Evolutionary conservation across 2,113 vertebrate species (phyloP), one percentile per base, ranked within the genome.

Genomic region (Ovis aries): DNA sequence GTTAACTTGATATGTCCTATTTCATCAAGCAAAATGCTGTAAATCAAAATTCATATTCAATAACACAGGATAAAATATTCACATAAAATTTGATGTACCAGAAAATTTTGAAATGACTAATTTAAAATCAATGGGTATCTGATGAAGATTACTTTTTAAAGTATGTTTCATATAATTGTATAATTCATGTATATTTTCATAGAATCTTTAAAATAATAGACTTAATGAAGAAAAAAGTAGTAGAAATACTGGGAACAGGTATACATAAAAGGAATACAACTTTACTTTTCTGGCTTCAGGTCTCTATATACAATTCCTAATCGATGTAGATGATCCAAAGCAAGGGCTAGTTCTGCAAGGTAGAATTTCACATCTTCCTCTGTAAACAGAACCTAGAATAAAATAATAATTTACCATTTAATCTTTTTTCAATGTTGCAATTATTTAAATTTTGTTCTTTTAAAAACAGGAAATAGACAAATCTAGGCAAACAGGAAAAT

Each of bases 311-410:
- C 99, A 99, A 99, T 99, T 98, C 99, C 99, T 99, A 99, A 99
- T 99, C 98, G 99, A 99, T 99, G 99, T 98, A 99, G 99, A 98
- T 99, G 99, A 99, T 99, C 99, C 98, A 99, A 99, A 99, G 99
- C 99, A 99, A 99, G 99, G 98, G 99, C 99, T 99, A 99, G 99
- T 99, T 99, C 99, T 99, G 99, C 99, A 99, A 99, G 99, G 99
- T 99, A 99, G 99, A 99, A 99, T 99, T 99, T 99, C 99, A 99
- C 99, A 99, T 99, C 99, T 99, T 99, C 99, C 99, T 99, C 99
- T 99, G 99, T 99, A 99, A 99, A 99, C 99, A 99, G 99, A 99
- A 99, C 99, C 99, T 99, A 99, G 99, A 99, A 99, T 99, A 99
- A 99, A 99, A 99, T 99, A 99, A 99, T 99, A 99, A 99, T 99